phyloP scores from a whole-genome alignment of 2,888 invertebrate genomes.

The Tenthredo amoena region DNA sequence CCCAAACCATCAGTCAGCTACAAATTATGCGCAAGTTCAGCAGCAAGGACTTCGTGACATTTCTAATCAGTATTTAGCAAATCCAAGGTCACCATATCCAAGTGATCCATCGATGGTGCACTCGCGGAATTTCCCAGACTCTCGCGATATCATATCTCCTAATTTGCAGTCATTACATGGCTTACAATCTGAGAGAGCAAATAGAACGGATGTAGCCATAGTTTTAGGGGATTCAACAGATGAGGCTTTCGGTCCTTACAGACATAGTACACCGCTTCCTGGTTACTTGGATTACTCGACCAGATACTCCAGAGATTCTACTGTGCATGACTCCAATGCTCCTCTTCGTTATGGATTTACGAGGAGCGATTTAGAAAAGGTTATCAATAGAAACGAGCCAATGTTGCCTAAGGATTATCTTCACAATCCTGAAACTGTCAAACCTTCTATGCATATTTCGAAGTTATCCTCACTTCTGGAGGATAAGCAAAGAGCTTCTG shows the following conservation, averaged over 20 bases:
- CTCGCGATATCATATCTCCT: neutral
- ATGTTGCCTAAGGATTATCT: constrained; percentile 51
- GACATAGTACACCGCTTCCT: constrained; percentile 53
- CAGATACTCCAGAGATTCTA: constrained; percentile 28
- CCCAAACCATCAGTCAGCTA: neutral
- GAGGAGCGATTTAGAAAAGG: constrained; percentile 41
- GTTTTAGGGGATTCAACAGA: neutral
- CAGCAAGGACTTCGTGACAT: neutral
- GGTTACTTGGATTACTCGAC: constrained; percentile 54
- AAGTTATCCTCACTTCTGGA: constrained; percentile 36
- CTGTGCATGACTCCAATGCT: constrained; percentile 10
- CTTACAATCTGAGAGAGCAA: neutral
- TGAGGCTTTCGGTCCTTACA: constrained; percentile 38
- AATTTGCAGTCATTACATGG: neutral
- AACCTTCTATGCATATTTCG: neutral
- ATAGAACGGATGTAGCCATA: neutral
- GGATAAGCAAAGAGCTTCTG: neutral
- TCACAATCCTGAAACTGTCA: constrained; percentile 24
- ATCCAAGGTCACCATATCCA: neutral
- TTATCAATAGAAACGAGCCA: constrained; percentile 39
- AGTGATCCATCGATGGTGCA: neutral
- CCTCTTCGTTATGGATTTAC: constrained; percentile 15
- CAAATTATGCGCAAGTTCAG: constrained; percentile 7
- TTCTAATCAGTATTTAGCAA: constrained; percentile 15
- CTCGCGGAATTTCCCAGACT: neutral